Evolutionary conservation across 2,888 invertebrate species (phyloP).

Genomic region (Smittia sp.): DNA sequence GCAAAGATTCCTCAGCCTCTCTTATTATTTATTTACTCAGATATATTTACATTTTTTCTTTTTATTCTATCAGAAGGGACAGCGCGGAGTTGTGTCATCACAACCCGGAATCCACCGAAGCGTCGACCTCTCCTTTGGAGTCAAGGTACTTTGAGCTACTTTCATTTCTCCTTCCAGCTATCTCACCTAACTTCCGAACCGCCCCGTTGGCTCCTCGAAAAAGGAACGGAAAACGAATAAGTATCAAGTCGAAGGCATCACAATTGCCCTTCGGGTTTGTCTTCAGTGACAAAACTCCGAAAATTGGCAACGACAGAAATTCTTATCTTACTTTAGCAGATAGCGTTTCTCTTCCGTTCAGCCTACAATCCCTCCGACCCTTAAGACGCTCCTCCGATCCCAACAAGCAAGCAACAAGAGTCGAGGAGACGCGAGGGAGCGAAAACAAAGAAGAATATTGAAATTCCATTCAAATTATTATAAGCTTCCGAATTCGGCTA

Average conservation of each 20-base stretch:
- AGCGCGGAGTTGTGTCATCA: not conserved
- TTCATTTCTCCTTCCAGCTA: not conserved
- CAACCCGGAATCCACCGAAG: too few species aligned
- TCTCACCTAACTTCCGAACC: not conserved
- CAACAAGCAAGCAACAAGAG: not conserved
- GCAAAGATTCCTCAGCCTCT: constrained; percentile 5
- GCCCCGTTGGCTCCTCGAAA: not conserved
- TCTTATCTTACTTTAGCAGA: constrained; percentile 19
- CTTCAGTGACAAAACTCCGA: not conserved
- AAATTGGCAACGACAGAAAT: constrained; percentile 30
- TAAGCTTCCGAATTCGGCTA: not conserved
- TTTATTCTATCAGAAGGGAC: not conserved
- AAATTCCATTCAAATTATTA: constrained; percentile 23
- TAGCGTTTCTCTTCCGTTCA: constrained; percentile 2
- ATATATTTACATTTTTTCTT: constrained; percentile 26
- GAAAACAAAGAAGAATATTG: constrained; percentile 4
- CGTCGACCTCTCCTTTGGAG: too few species aligned
- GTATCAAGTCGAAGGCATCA: not conserved
- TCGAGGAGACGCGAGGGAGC: not conserved
- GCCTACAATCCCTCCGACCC: not conserved
- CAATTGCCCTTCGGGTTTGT: constrained; percentile 22
- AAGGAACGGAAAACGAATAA: constrained; percentile 9
- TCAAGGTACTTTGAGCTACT: too few species aligned
- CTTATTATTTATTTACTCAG: constrained; percentile 30
- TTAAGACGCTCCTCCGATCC: not conserved